Conservation (phyloP, 1,140 invertebrate species). For the Phocides pigmalion region DNA sequence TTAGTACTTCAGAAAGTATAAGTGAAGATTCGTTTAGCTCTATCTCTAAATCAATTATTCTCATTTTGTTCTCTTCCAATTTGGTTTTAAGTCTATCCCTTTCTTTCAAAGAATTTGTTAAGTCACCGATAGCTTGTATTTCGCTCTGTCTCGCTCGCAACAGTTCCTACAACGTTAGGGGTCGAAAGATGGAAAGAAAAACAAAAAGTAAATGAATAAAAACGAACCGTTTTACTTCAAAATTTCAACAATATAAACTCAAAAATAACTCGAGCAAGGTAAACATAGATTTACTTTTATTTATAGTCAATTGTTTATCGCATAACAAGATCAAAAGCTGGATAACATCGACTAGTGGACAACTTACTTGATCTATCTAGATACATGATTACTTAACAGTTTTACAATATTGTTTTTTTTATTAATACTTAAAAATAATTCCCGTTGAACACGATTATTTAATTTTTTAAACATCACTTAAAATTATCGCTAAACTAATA, state of each 20-base stretch:
- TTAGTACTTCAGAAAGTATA: constrained; percentile 73
- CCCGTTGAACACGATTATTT: constrained; percentile 79
- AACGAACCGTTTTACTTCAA: constrained; percentile 62
- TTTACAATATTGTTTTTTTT: constrained; percentile 74
- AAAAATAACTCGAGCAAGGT: constrained; percentile 73
- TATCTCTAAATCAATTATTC: constrained; percentile 76
- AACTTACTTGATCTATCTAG: constrained; percentile 76
- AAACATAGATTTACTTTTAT: constrained; percentile 70
- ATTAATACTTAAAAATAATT: constrained; percentile 78
- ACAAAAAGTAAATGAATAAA: constrained; percentile 62
- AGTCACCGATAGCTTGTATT: constrained; percentile 64
- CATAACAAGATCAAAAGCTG: constrained; percentile 78
- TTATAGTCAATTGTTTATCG: constrained; percentile 70
- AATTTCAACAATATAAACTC: constrained; percentile 74
- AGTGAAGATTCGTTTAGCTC: constrained; percentile 77
- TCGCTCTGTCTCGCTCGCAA: constrained; percentile 66
- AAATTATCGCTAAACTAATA: constrained; percentile 78
- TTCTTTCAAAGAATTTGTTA: constrained; percentile 60
- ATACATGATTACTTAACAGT: constrained; percentile 81
- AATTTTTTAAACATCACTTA: constrained; percentile 76
- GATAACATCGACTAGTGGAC: constrained; percentile 78
- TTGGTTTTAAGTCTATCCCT: constrained; percentile 68
- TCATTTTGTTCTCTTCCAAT: constrained; percentile 73
- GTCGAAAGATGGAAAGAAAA: constrained; percentile 65
- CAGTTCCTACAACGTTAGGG: constrained; percentile 64